Evolutionary conservation across 1,140 invertebrate genomes (phyloP), one percentile per base, ranked within the genome.

Genomic region (Drepana arcuata): DNA sequence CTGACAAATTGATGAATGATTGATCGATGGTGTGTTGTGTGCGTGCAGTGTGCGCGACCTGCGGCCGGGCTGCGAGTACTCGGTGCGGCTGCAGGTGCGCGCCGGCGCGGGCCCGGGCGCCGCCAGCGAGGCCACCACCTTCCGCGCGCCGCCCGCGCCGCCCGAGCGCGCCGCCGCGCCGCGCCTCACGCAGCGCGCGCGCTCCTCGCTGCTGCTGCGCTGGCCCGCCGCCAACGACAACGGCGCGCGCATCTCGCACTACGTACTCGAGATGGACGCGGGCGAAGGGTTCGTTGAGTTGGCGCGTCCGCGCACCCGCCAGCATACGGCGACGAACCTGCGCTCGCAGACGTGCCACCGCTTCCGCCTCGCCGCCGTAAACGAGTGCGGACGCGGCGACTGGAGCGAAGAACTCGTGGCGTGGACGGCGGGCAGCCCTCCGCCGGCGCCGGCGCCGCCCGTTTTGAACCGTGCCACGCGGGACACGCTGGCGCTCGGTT

Each of bases 311-410:
- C 85, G 85, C 44, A 87, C 87, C 16, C 90, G 91, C 46, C 91
- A 93, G 57, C 91, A 88, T 72, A 88, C 88, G 41, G 82, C 93
- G 14, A 85, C 85, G 34, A 91, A 92, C 52, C 84, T 95, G 31
- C 86, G 88, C 45, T 87, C 92, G 2, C 88, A 92, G 15, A 94
- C 93, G 4, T 79, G 87, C 15, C 95, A 95, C 63, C 87, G 86
- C 15, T 94, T 95, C 69, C 88, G 94, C 14, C 68, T 96, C 44
- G 89, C 91, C 23, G 93, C 92, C 35, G 87, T 93, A n/a, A 95
- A 95, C 70, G 89, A 91, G 52, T 84, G 88, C 43, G 94, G 94
- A 1, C 88, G 88, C 58, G 93, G 92, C 60, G 72, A 85, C 5
- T 93, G 89, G 80, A 93, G 91, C 37, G 88, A 91, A n/a, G 83